Base-by-base conservation (phyloP, 64 coral and sea anemone genomes). In the Dendrophyllia cribrosa region DNA sequence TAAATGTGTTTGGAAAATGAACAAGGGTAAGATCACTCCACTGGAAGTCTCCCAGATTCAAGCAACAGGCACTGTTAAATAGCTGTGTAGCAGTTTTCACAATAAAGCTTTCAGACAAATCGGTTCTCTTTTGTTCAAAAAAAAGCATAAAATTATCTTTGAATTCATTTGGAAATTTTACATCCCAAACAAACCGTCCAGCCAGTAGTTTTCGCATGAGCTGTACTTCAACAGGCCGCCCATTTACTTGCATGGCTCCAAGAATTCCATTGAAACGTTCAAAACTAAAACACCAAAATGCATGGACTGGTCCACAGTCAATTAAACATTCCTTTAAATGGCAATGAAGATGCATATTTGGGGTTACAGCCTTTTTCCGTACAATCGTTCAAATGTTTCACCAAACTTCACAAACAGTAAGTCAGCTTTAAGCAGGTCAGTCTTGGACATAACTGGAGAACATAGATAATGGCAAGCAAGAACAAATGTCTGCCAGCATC, bases 231-330 rank as follows among this genome's bases (percentile, higher is more conserved):
- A 89, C 43, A 25, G 70, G 76, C 43, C 88, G 21, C 60, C 86
- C 68, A 75, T 88, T 88, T 6, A 74, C 71, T 58, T 43, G 86
- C 55, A 59, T 75, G 6, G 19, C 25, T 19, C 86, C 69, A 9
- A 88, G 58, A 23, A 88, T 69, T 1, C 88, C 74, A 69, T 79
- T 89, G 6, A 89, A 89, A 16, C 88, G 43, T 68, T 89, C 74
- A 64, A 89, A 78, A 16, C 74, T 79, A 17, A 89, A 89, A 26
- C 74, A 78, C 76, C 76, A 56, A 59, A 78, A 51, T 76, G 45
- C 74, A 76, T 50, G 50, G 4, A 78, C 45, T 45, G 45, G 74
- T 76, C 51, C 19, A 77, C 51, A 77, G 21, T 77, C 75, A 77
- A 77, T 52, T 50, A 77, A 49, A 58, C 75, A 53, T 50, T 77